phyloP scores from a whole-genome alignment of 2,888 invertebrate genomes.

The Zonitis immaculata region DNA sequence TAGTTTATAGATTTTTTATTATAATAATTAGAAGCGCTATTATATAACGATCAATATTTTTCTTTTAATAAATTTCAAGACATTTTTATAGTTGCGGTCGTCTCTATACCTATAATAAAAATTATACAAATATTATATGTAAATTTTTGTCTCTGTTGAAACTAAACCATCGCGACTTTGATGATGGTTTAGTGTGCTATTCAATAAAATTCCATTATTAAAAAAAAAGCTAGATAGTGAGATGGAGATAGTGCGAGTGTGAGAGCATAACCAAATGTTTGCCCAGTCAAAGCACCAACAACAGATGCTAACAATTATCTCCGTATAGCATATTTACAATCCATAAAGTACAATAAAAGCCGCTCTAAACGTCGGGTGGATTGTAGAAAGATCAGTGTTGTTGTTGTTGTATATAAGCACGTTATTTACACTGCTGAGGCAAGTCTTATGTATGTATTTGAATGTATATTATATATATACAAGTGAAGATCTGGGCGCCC shows the following conservation, averaged over 20 bases:
- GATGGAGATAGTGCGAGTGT: too few species aligned
- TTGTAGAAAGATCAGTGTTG: slow-evolving; percentile 20
- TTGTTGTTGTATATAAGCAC: slow-evolving; percentile 10
- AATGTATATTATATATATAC: too few species aligned
- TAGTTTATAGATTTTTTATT: neutral
- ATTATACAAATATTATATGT: too few species aligned
- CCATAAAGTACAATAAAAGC: slow-evolving; percentile 26
- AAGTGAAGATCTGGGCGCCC: slow-evolving; percentile 18
- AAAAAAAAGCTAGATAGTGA: too few species aligned
- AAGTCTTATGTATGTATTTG: too few species aligned
- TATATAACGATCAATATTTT: slow-evolving; percentile 6
- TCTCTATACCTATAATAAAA: slow-evolving; percentile 2
- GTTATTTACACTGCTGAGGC: slow-evolving; percentile 24
- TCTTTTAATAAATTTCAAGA: slow-evolving; percentile 9
- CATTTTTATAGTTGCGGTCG: slow-evolving; percentile 9
- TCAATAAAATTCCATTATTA: slow-evolving; percentile 24
- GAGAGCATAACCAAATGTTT: slow-evolving; percentile 23
- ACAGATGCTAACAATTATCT: slow-evolving; percentile 26
- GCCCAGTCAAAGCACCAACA: slow-evolving; percentile 23
- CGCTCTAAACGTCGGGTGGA: slow-evolving; percentile 21
- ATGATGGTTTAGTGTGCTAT: slow-evolving; percentile 18
- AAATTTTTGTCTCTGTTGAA: too few species aligned
- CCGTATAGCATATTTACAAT: slow-evolving; percentile 25
- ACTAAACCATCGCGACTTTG: too few species aligned
- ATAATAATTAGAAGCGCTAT: neutral